These are phyloP conservation scores for Caenorhabditis elegans DNA, from an alignment of 1,140 invertebrate genomes.

Conservation along the genomic window WBcel235 BX284604.4:10984501-10985000, in stretches of 20 bases:
- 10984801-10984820: constrained; percentile 18
- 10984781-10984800: constrained; percentile 27
- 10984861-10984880: constrained; percentile 33
- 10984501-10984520: constrained; percentile 57
- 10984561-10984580: not conserved
- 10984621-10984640: constrained; percentile 18
- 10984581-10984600: not conserved
- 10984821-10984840: constrained; percentile 20
- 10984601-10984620: not conserved
- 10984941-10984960: not conserved
- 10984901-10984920: not conserved
- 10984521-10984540: constrained; percentile 53
- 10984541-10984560: constrained; percentile 40
- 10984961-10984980: constrained; percentile 20
- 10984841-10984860: not conserved
- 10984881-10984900: not conserved
- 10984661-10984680: not conserved
- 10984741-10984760: constrained; percentile 1
- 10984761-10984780: not conserved
- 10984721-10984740: not conserved
- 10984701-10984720: constrained; percentile 12
- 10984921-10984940: not conserved
- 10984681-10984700: constrained; percentile 20
- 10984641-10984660: constrained; percentile 26
- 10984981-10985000: constrained; percentile 24